These are phyloP conservation scores for Cyprinodon brontotheroides DNA, from an alignment of 2,113 vertebrate genomes.

Conservation along the genomic window DNA sequence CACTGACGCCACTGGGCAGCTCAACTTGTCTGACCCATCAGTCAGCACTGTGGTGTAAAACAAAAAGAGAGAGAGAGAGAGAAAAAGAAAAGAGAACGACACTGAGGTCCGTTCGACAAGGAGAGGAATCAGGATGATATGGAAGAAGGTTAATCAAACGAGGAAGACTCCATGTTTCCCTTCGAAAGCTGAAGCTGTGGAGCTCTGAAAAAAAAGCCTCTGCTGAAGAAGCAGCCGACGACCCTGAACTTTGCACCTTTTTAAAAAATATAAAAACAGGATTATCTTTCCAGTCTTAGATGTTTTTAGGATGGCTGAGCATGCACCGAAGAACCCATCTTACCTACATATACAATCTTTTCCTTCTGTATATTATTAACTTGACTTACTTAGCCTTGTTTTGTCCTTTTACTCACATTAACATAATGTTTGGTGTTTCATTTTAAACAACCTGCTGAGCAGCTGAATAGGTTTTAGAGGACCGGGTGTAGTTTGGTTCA, in stretches of 20 bases:
- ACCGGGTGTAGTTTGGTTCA: slow-evolving; percentile 41
- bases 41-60: slow-evolving; percentile 97
- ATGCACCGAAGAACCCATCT: slow-evolving; percentile 56
- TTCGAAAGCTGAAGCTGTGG: slow-evolving; percentile 26
- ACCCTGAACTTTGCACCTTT: slow-evolving; percentile 66
- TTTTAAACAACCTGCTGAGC: slow-evolving; percentile 17
- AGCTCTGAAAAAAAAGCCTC: slow-evolving; percentile 25
- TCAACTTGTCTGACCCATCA: slow-evolving; percentile 99
- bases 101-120: slow-evolving; percentile 28
- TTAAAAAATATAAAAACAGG: slow-evolving; percentile 33
- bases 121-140: slow-evolving; percentile 57
- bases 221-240: slow-evolving; percentile 36
- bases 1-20: slow-evolving; percentile 97
- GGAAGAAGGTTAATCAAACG: slow-evolving; percentile 26
- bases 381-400: slow-evolving; percentile 55
- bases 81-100: slow-evolving; percentile 30
- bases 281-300: slow-evolving; percentile 37
- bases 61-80: neutral
- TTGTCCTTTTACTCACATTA: slow-evolving; percentile 43
- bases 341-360: slow-evolving; percentile 50
- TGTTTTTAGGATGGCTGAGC: slow-evolving; percentile 62
- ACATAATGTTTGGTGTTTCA: slow-evolving; percentile 63
- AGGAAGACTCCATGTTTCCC: slow-evolving; percentile 29
- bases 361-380: slow-evolving; percentile 58
- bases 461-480: slow-evolving; percentile 43